Evolutionary conservation across 2,113 vertebrate genomes (phyloP), one percentile per base, ranked within the genome.

Genomic region (Corvus cornix): DNA sequence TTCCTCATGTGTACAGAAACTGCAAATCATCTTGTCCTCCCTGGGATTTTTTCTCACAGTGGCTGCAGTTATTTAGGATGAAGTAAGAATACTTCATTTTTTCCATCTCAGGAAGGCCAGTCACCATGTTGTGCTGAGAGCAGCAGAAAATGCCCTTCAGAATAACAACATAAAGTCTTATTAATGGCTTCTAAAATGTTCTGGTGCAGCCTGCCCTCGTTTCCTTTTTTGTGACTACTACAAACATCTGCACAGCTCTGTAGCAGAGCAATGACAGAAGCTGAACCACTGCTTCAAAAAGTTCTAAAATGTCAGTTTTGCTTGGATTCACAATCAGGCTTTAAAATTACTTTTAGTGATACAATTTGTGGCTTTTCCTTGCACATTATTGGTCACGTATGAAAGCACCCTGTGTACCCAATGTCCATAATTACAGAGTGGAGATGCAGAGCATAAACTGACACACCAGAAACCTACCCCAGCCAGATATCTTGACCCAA

Each of bases 141-240:
- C 75, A 94, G 93, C 95, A 93, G 85, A 96, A 96, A 94, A 95
- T 63, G 21, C 46, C 84, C 87, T 95, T 96, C 94, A 96, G 70
- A 91, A 90, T 69, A 91, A 77, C 62, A 90, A 74, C 87, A 91
- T 79, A 67, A 94, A 94, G 22, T 77, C 37, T 76, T 93, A 93
- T 95, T 93, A 93, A 94, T 6, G 14, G 78, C 63, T 96, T 73
- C 78, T 95, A 80, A 94, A 91, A 77, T n/a, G 51, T 63, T 87
- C 67, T 88, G 63, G 35, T 66, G 59, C 78, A 87, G 58, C 51
- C 58, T 92, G 74, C 43, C 53, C 81, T 75, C 6, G 1, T 85
- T 96, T 87, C 70, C 55, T 58, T 91, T 94, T 91, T 76, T 86
- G 91, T 70, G 67, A 67, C 78, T 90, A 14, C 52, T 51, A 79